A percentile compares a stretch with the other conserved stretches of the same genome.
Evolutionary conservation across 2,113 vertebrate genomes (phyloP).

Genomic region (Macroglossus sobrinus): DNA sequence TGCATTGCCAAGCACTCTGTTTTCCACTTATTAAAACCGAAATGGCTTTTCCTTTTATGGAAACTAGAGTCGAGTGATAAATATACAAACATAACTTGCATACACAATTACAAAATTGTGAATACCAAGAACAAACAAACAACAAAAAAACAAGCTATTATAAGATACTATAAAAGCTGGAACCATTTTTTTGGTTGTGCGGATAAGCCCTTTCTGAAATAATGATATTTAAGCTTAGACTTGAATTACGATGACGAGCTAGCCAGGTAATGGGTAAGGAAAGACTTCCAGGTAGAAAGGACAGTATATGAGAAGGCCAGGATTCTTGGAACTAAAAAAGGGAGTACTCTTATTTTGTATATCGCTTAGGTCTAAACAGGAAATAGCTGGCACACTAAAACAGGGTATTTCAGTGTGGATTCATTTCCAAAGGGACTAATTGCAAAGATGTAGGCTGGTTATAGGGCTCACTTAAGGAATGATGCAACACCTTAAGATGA

Average conservation of each 20-base stretch:
- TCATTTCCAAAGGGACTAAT: not conserved
- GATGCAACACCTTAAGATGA: not conserved
- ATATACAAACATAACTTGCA: not conserved
- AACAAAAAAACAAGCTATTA: not conserved
- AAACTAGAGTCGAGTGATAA: not conserved
- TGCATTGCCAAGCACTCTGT: not conserved
- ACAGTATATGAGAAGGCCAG: not conserved
- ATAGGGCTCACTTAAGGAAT: not conserved
- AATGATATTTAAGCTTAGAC: not conserved
- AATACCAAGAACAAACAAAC: not conserved
- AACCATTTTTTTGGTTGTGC: not conserved
- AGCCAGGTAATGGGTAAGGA: not conserved
- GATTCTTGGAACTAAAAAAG: not conserved
- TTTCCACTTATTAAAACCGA: not conserved
- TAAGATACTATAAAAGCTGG: not conserved
- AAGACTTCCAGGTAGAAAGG: not conserved
- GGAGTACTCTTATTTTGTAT: not conserved
- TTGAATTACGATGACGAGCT: not conserved
- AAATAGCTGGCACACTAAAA: not conserved
- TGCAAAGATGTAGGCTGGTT: not conserved
- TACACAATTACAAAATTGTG: not conserved
- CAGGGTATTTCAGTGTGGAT: not conserved
- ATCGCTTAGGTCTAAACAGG: not conserved
- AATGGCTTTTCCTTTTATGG: not conserved
- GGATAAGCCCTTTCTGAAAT: not conserved